These are phyloP conservation scores for Macrosteles quadrilineatus DNA, from an alignment of 1,140 invertebrate genomes.

Conservation along the genomic window DNA sequence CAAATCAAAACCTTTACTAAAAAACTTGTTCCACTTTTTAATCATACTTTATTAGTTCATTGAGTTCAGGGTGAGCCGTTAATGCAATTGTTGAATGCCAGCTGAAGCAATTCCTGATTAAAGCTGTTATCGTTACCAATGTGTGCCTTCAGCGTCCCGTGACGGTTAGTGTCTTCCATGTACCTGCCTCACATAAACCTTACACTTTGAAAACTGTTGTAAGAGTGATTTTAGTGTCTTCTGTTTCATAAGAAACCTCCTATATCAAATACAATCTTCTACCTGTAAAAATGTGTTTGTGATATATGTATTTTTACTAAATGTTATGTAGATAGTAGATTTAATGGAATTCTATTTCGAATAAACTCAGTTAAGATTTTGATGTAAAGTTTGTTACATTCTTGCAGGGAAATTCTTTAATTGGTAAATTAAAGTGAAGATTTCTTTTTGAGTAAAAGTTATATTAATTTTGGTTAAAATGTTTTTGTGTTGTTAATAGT, in stretches of 20 bases:
- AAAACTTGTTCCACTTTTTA: too few species aligned
- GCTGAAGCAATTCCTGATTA: too few species aligned
- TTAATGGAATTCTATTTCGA: background rate
- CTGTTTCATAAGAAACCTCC: background rate
- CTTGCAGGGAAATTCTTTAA: background rate
- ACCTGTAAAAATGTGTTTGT: background rate
- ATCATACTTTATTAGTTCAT: too few species aligned
- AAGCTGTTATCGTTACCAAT: background rate
- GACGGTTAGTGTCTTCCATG: background rate
- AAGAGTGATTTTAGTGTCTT: background rate
- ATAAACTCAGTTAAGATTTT: background rate
- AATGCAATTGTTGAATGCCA: too few species aligned
- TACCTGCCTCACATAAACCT: background rate
- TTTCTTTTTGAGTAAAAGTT: background rate
- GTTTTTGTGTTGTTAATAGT: too few species aligned
- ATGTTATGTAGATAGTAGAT: slow-evolving; percentile 27
- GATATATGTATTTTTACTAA: slow-evolving; percentile 18
- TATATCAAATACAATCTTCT: background rate
- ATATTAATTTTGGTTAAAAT: too few species aligned
- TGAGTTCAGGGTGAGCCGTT: too few species aligned
- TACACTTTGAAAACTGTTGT: background rate
- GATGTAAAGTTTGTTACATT: background rate
- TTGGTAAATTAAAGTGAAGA: background rate
- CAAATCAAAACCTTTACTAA: too few species aligned
- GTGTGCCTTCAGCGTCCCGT: background rate